Evolutionary conservation across 2,888 invertebrate species (phyloP), one percentile per base, ranked within the genome.

Genomic region (Elaeidobius kamerunicus): DNA sequence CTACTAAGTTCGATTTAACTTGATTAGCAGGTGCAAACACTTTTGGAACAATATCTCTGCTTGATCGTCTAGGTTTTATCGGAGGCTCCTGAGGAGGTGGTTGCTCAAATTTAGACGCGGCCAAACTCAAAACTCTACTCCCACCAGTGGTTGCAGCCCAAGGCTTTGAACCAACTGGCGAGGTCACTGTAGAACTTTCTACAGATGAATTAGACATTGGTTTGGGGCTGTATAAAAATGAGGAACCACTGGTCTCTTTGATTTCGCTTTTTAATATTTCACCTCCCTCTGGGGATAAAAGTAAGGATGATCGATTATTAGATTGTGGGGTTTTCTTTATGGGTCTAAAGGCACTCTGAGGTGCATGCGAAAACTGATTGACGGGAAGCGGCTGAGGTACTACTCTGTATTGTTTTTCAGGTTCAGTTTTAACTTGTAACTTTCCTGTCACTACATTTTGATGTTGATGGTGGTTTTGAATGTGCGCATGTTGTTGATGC

Each of bases 281-380:
- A 64, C 32, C 65, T 63, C 35, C 67, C 63, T 55, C 67, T 63
- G 55, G 57, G 30, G 55, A 42, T 23, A 56, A 47, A 9, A 57
- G 40, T 15, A 55, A 14, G 3, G 54, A 52, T 1, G 42, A 35
- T 42, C 55, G 19, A 11, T 51, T 48, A n/a, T 27, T 16, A 52
- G 44, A 18, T 34, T 58, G 48, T 7, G 50, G 39, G 66, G 76
- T 73, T 63, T 70, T 73, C 49, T 62, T 73, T 53, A 76, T 77
- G 1, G 85, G 87, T 59, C 83, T 82, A 65, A 88, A 88, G 2
- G 86, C 86, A 7, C 87, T 87, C 75, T 84, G 81, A 0, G 86
- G 85, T 0, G 86, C 87, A 67, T 88, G 88, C 17, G 84, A 86
- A 64, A 88, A 88, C 61, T 86, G 81, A 67, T 86, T 86, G 0